phyloP scores from a whole-genome alignment of 2,797 vertebrate genomes.

The Decapterus maruadsi region DNA sequence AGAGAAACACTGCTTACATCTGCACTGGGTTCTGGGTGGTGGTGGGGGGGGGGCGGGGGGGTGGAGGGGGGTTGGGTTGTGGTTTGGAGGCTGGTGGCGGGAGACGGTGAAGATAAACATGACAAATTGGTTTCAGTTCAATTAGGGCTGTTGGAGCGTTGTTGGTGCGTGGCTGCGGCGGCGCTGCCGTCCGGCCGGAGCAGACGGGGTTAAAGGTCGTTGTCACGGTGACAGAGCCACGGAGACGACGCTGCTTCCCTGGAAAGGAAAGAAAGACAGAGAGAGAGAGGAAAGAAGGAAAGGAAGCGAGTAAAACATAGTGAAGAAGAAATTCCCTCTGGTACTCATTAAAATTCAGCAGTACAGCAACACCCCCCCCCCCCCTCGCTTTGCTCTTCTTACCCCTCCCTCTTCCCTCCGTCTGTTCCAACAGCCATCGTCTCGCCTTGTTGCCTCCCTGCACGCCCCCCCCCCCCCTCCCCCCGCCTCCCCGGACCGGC shows the following conservation, averaged over 20 bases:
- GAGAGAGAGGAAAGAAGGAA: conserved; percentile 2
- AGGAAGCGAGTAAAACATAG: conserved; percentile 60
- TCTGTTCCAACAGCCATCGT: conserved; percentile 70
- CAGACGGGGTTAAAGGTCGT: conserved; percentile 76
- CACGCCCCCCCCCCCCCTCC: conserved; percentile 78
- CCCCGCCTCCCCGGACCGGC: conserved; percentile 77
- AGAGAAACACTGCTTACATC: conserved; percentile 77
- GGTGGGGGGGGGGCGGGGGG: conserved; percentile 10
- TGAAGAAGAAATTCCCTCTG: conserved; percentile 84
- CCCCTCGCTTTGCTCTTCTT: conserved; percentile 57
- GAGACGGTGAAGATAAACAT: conserved; percentile 85
- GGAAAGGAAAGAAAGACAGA: conserved; percentile 34
- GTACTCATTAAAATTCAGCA: conserved; percentile 89
- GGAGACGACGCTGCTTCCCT: conserved; percentile 60
- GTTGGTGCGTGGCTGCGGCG: conserved; percentile 38
- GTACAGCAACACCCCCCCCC: conserved; percentile 64
- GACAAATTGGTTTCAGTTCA: conserved; percentile 88
- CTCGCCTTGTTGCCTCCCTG: conserved; percentile 79
- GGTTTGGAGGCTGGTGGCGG: conserved; percentile 59
- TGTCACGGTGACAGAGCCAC: conserved; percentile 79
- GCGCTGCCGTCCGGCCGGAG: conserved; percentile 69
- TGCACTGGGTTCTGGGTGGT: conserved; percentile 69
- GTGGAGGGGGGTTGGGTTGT: conserved; percentile 59
- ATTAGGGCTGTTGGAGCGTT: conserved; percentile 75
- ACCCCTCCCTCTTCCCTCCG: conserved; percentile 52